Evolutionary conservation across 2,888 invertebrate genomes (phyloP).

Genomic region (Encarsia formosa): DNA sequence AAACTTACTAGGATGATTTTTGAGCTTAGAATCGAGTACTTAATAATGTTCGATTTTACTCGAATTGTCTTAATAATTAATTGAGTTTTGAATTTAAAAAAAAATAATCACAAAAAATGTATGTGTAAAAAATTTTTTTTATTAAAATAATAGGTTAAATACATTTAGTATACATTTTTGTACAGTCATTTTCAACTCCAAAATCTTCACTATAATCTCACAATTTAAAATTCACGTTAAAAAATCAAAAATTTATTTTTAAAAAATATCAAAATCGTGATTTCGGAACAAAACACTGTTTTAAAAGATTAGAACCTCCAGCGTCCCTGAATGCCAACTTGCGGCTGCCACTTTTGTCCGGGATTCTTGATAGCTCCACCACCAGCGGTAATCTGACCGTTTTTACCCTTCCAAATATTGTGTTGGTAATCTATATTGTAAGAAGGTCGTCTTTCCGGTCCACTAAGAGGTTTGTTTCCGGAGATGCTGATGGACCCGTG

Average conservation of each 20-base stretch:
- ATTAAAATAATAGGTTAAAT: no score
- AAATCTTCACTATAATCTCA: not conserved
- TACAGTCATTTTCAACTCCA: no score
- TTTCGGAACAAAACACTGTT: no score
- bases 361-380: conserved; percentile 29
- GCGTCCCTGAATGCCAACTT: conserved; percentile 28
- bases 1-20: no score
- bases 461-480: conserved; percentile 26
- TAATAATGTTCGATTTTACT: no score
- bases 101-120: no score
- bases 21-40: no score
- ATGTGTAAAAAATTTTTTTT: no score
- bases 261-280: not conserved
- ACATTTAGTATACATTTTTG: no score
- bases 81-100: no score
- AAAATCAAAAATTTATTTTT: not conserved
- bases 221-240: not conserved
- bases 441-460: conserved; percentile 29
- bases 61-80: no score
- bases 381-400: conserved; percentile 28
- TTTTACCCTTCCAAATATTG: conserved; percentile 27
- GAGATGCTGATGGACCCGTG: conserved; percentile 25
- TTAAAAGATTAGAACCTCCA: no score
- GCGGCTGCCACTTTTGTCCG: conserved; percentile 26
- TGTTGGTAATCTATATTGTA: conserved; percentile 30